These are phyloP conservation scores for Aviceda leuphotes DNA, from an alignment of 2,797 vertebrate genomes.

Conservation along the genomic window DNA sequence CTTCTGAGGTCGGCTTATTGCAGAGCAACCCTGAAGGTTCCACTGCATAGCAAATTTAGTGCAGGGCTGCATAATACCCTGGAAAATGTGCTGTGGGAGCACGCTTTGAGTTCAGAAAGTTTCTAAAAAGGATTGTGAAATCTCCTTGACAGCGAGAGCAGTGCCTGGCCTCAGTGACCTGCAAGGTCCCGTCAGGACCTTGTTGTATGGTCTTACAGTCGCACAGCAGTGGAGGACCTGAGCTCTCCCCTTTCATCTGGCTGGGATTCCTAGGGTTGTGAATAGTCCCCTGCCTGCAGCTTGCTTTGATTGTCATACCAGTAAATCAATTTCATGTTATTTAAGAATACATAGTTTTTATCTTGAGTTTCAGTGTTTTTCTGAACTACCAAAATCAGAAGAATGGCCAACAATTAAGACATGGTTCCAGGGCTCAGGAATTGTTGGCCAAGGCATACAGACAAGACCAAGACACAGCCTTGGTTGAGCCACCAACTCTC, in stretches of 20 bases:
- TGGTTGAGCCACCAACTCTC: not conserved
- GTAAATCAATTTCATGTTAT: not conserved
- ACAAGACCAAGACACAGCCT: not conserved
- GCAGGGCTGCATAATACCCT: not conserved
- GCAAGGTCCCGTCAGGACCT: not conserved
- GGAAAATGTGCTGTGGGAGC: not conserved
- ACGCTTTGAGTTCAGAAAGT: not conserved
- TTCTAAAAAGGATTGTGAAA: not conserved
- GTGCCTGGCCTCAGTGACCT: not conserved
- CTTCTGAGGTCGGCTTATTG: not conserved
- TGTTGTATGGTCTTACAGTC: not conserved
- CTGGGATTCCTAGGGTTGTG: not conserved
- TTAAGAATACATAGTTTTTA: not conserved
- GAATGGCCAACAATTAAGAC: not conserved
- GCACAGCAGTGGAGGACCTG: not conserved
- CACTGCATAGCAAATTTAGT: not conserved
- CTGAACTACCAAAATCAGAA: not conserved
- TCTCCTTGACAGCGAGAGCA: not conserved
- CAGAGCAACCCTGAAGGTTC: not conserved
- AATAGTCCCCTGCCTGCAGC: not conserved
- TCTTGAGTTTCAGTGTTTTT: not conserved
- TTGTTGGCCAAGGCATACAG: not conserved
- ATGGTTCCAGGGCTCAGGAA: not conserved
- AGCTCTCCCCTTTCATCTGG: not conserved
- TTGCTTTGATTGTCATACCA: not conserved